Percentiles rank a stretch among this genome's conserved stretches.
Conservation (phyloP, 2,888 invertebrate species). For the Campoplex nolae region DNA sequence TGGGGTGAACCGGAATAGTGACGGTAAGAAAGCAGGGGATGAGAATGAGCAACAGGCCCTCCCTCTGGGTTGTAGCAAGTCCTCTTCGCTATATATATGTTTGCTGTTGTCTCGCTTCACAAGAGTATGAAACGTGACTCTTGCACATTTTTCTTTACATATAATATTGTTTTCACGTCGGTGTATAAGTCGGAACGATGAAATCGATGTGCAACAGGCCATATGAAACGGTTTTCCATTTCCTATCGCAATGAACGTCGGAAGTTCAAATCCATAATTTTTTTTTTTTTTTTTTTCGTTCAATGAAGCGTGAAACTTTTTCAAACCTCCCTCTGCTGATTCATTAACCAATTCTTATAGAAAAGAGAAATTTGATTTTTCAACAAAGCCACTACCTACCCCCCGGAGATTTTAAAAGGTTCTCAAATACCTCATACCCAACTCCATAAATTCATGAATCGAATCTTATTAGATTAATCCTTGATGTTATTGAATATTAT, state of each 20-base stretch:
- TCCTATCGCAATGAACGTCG: background rate
- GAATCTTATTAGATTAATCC: background rate
- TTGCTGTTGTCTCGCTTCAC: background rate
- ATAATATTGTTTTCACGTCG: slow-evolving; percentile 15
- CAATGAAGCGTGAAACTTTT: background rate
- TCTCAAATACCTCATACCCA: background rate
- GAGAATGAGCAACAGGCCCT: slow-evolving; percentile 64
- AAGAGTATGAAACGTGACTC: slow-evolving; percentile 28
- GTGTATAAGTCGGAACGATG: slow-evolving; percentile 14
- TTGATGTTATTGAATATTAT: no score
- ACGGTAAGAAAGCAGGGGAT: slow-evolving; percentile 32
- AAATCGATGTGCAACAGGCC: slow-evolving; percentile 43
- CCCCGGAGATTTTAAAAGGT: background rate
- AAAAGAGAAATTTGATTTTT: background rate
- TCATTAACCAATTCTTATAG: background rate
- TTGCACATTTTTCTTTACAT: slow-evolving; percentile 24
- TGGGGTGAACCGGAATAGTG: background rate
- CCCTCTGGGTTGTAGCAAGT: slow-evolving; percentile 14
- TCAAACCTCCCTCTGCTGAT: background rate
- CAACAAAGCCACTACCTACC: background rate
- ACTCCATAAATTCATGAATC: background rate
- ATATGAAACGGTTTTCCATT: slow-evolving; percentile 1
- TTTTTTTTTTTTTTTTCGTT: background rate
- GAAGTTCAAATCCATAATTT: background rate
- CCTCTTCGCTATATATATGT: slow-evolving; percentile 11